These are phyloP conservation scores for Leptodactylus fallax DNA, from an alignment of 2,797 vertebrate genomes.

Conservation along the genomic window DNA sequence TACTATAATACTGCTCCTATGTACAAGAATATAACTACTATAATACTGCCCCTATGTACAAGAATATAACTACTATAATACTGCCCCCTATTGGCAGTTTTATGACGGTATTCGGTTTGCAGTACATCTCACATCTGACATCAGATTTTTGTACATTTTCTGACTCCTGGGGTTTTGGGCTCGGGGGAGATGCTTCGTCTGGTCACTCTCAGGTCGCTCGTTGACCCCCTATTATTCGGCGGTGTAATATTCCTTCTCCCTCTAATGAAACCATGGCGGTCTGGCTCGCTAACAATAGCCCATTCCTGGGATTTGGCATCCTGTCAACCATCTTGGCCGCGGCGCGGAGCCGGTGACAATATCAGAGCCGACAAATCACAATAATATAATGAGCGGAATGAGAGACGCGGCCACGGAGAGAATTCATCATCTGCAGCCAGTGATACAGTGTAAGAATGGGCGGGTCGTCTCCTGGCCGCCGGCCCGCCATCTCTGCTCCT, in stretches of 20 bases:
- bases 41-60: too few relatives aligned
- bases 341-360: background rate
- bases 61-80: too few relatives aligned
- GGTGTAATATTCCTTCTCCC: slow-evolving; percentile 21
- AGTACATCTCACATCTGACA: too few relatives aligned
- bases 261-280: background rate
- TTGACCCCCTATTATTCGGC: background rate
- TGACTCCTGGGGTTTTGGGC: background rate
- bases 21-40: background rate
- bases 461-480: background rate
- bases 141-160: too few relatives aligned
- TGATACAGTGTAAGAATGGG: background rate
- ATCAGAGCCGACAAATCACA: slow-evolving; percentile 16
- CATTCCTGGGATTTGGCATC: background rate
- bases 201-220: background rate
- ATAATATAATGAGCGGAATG: background rate
- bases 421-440: background rate
- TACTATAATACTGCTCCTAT: background rate
- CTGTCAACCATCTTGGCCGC: slow-evolving; percentile 15
- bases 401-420: slow-evolving; percentile 10
- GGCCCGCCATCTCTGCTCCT: background rate
- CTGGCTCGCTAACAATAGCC: slow-evolving; percentile 35
- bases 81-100: background rate
- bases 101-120: background rate
- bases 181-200: background rate